Percentiles rank a stretch among this genome's conserved stretches.
Conservation (phyloP, 2,888 invertebrate genomes). For the Epinotia nisella region DNA sequence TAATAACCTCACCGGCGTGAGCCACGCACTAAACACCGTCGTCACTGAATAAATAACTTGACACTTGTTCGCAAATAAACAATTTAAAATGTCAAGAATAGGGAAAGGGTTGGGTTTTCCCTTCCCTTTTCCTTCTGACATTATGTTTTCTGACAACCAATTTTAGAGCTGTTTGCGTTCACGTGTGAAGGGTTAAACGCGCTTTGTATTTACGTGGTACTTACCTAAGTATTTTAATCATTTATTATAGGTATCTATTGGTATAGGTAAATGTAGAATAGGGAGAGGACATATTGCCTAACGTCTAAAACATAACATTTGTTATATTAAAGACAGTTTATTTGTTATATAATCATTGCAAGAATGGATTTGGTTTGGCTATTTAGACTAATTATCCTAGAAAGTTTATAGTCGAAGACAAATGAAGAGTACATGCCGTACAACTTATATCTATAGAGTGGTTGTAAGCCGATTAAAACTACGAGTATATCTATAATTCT, state of each 20-base stretch:
- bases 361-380: background rate
- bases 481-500: background rate
- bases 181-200: conserved; percentile 54
- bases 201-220: conserved; percentile 25
- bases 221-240: background rate
- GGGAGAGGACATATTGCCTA: background rate
- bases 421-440: no score
- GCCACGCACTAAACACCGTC: conserved; percentile 47
- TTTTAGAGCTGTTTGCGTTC: conserved; percentile 70
- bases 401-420: background rate
- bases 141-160: conserved; percentile 81
- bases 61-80: conserved; percentile 83
- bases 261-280: background rate
- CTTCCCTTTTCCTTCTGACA: conserved; percentile 76
- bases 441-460: no score
- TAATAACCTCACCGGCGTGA: conserved; percentile 3
- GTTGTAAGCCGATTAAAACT: no score
- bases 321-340: no score
- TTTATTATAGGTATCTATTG: background rate
- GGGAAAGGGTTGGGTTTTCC: conserved; percentile 71
- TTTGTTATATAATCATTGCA: no score
- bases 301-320: no score
- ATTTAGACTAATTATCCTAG: background rate
- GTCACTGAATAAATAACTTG: conserved; percentile 80
- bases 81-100: conserved; percentile 84